Conservation (phyloP, 2,888 invertebrate species). For the Tachina fera region DNA sequence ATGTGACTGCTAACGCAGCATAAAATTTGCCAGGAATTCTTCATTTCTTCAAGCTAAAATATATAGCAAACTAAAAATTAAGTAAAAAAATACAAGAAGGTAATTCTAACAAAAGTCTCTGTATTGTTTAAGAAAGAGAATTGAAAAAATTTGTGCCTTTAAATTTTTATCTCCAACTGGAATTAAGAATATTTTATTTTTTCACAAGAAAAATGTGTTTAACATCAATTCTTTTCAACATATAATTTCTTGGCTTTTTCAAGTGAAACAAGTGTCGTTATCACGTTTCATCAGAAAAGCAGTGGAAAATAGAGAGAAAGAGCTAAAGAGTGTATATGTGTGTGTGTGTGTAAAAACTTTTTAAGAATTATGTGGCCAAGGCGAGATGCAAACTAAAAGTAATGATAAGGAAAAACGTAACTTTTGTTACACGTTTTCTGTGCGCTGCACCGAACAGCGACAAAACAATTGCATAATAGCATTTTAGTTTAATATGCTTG, state of each 20-base stretch:
- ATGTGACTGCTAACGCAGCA: constrained; percentile 71
- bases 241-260: constrained; percentile 16
- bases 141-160: constrained; percentile 32
- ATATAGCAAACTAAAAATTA: background rate
- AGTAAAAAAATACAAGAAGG: constrained; percentile 32
- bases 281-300: constrained; percentile 55
- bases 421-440: constrained; percentile 16
- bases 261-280: constrained; percentile 60
- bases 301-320: background rate
- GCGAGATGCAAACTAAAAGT: constrained; percentile 37
- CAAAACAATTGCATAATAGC: constrained; percentile 24
- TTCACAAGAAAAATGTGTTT: constrained; percentile 28
- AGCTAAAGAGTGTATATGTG: background rate
- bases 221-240: constrained; percentile 53
- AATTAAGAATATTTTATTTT: constrained; percentile 12
- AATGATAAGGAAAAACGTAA: constrained; percentile 39
- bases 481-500: constrained; percentile 43
- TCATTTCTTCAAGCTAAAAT: constrained; percentile 28
- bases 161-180: constrained; percentile 30
- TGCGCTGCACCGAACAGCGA: background rate
- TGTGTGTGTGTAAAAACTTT: background rate
- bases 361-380: constrained; percentile 42
- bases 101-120: constrained; percentile 36
- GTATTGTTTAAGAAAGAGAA: constrained; percentile 38
- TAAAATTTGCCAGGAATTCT: constrained; percentile 70